Evolutionary conservation across 2,113 vertebrate genomes (phyloP).

Genomic region (Galemys pyrenaicus): DNA sequence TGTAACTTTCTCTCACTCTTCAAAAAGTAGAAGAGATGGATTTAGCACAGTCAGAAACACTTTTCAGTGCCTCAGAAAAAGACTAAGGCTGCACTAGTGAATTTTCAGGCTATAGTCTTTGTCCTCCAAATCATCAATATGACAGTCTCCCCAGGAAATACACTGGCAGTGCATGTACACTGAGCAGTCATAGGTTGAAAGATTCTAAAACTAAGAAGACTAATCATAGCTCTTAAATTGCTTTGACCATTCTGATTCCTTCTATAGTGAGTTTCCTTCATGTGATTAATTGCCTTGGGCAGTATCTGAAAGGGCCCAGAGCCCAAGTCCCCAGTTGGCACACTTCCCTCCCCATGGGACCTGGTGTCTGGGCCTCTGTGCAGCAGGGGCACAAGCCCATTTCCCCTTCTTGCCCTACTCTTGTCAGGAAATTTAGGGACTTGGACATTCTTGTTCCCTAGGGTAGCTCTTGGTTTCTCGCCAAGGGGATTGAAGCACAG

Average conservation of each 20-base stretch:
- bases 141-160: background rate
- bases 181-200: background rate
- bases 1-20: background rate
- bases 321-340: background rate
- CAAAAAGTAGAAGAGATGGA: background rate
- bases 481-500: background rate
- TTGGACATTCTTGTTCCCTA: background rate
- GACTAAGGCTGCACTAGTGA: background rate
- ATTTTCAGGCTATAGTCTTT: background rate
- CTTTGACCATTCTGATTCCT: background rate
- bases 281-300: background rate
- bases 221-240: background rate
- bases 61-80: background rate
- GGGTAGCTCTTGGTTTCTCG: background rate
- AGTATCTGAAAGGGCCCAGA: background rate
- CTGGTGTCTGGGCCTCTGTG: background rate
- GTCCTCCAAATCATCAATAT: background rate
- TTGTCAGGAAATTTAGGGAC: background rate
- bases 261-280: background rate
- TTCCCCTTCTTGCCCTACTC: background rate
- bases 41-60: background rate
- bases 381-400: fast-evolving
- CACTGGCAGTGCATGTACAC: background rate
- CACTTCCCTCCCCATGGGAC: no score
- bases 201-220: background rate